A percentile compares a stretch with the other conserved stretches of the same genome.
Conservation (phyloP, 2,113 vertebrate genomes). For the Meriones unguiculatus region DNA sequence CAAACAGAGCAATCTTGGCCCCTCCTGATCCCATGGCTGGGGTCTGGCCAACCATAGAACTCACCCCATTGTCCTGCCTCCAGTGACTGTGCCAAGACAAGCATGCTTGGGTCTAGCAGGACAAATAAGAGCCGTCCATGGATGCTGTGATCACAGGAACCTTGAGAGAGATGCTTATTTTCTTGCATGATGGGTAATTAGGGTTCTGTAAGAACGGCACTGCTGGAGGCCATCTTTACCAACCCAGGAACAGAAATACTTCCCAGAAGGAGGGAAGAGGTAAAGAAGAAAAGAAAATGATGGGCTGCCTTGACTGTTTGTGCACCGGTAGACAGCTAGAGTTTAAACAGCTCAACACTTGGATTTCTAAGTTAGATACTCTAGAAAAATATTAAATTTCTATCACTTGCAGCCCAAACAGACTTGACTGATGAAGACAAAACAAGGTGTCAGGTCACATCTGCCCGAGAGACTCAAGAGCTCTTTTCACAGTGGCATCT, state of each 20-base stretch:
- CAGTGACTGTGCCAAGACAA: background rate
- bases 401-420: background rate
- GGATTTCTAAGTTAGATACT: background rate
- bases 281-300: background rate
- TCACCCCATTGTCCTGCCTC: background rate
- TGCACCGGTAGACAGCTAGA: background rate
- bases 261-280: background rate
- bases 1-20: rapidly evolving
- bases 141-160: rapidly evolving
- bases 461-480: background rate
- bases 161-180: background rate
- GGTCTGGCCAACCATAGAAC: background rate
- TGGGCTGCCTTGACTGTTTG: background rate
- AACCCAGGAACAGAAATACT: background rate
- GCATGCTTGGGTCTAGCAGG: rapidly evolving
- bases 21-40: background rate
- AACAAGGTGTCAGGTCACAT: background rate
- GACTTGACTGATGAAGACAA: background rate
- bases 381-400: background rate
- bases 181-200: background rate
- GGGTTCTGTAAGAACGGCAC: background rate
- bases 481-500: background rate
- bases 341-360: background rate
- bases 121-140: background rate
- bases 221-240: background rate